Conservation (phyloP, 1,140 invertebrate genomes). For the Drosophila persimilis region DNA sequence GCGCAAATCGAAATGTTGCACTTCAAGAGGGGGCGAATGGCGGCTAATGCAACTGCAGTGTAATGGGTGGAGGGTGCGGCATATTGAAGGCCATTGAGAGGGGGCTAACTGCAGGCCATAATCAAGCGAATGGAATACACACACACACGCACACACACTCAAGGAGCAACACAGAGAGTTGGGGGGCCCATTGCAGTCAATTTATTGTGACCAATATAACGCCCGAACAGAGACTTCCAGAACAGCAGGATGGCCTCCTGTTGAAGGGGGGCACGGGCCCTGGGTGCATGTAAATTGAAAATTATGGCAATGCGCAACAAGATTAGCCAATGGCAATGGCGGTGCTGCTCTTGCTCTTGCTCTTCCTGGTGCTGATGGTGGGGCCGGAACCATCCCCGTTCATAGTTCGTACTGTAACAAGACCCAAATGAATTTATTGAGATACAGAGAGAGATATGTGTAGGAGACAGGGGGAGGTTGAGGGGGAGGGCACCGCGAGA, state of each 20-base stretch:
- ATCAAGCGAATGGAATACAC: conserved; percentile 58
- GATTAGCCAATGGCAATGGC: conserved; percentile 65
- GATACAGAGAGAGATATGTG: conserved; percentile 19
- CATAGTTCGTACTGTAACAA: conserved; percentile 36
- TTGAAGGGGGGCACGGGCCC: conserved; percentile 9
- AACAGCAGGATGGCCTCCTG: conserved; percentile 11
- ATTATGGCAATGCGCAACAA: conserved; percentile 81
- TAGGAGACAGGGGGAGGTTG: neutral
- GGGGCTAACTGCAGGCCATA: conserved; percentile 50
- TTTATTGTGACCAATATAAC: conserved; percentile 79
- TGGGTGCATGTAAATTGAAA: conserved; percentile 79
- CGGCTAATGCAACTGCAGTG: conserved; percentile 72
- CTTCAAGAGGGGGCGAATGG: conserved; percentile 11
- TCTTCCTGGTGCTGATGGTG: conserved; percentile 3
- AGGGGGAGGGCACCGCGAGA: conserved; percentile 17
- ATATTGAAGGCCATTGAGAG: neutral
- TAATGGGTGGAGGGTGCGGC: neutral
- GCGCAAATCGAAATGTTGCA: conserved; percentile 70
- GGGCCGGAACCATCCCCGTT: neutral
- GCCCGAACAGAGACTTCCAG: conserved; percentile 43
- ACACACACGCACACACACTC: conserved; percentile 3
- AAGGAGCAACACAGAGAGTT: neutral
- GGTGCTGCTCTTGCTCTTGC: neutral
- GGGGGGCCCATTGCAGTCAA: conserved; percentile 45
- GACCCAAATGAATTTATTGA: conserved; percentile 59